Conservation (phyloP, 2,797 vertebrate genomes). For the Liparis tanakae region DNA sequence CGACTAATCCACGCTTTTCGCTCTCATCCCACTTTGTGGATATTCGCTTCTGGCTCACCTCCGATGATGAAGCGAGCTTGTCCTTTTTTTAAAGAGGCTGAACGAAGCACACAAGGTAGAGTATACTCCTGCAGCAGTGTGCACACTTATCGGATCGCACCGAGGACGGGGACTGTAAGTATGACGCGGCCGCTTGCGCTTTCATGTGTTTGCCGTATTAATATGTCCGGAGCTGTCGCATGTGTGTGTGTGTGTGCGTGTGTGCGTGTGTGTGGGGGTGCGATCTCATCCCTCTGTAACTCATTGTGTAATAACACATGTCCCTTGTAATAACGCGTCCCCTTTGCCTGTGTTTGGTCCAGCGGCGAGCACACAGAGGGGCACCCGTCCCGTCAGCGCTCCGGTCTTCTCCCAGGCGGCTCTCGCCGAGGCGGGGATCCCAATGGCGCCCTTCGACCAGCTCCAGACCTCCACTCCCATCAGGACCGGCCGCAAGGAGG, state of each 20-base stretch:
- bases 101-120: conserved; percentile 57
- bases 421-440: conserved; percentile 71
- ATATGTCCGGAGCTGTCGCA: background rate
- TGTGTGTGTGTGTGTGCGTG: too few relatives aligned
- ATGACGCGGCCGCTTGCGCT: conserved; percentile 24
- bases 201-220: background rate
- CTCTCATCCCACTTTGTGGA: conserved; percentile 43
- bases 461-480: conserved; percentile 79
- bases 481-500: conserved; percentile 66
- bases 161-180: conserved; percentile 38
- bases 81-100: conserved; percentile 13
- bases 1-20: conserved; percentile 40
- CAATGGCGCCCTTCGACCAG: conserved; percentile 68
- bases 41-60: conserved; percentile 33
- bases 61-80: conserved; percentile 13
- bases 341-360: conserved; percentile 54
- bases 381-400: conserved; percentile 90
- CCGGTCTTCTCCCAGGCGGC: conserved; percentile 88
- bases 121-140: conserved; percentile 49
- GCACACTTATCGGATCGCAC: conserved; percentile 13
- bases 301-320: background rate
- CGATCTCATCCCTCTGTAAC: rapidly evolving
- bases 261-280: too few relatives aligned
- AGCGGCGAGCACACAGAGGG: conserved; percentile 83
- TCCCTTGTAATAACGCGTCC: conserved; percentile 3